Conservation (phyloP, 2,113 vertebrate genomes). For the Xiphophorus hellerii region DNA sequence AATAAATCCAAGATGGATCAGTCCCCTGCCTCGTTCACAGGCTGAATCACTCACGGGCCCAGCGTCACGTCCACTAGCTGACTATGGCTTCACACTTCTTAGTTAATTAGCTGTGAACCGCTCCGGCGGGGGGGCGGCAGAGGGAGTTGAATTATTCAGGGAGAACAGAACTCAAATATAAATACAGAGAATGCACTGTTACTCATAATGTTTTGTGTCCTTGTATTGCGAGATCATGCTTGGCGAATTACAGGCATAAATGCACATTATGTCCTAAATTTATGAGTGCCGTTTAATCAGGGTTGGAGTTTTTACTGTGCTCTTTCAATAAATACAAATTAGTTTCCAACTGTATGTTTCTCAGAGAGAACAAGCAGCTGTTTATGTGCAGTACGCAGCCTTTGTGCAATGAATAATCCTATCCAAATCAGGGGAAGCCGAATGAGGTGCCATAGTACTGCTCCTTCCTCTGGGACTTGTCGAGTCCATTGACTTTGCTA, state of each 20-base stretch:
- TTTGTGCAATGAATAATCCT: not conserved
- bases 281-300: slow-evolving; percentile 33
- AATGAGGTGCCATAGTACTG: not conserved
- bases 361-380: slow-evolving; percentile 18
- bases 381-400: not conserved
- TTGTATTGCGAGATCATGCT: slow-evolving; percentile 23
- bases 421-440: slow-evolving; percentile 28
- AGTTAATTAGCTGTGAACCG: slow-evolving; percentile 75
- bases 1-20: slow-evolving; percentile 70
- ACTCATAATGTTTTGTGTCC: slow-evolving; percentile 36
- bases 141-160: slow-evolving; percentile 70
- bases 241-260: slow-evolving; percentile 47
- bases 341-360: slow-evolving; percentile 14
- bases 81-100: slow-evolving; percentile 62
- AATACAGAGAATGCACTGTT: slow-evolving; percentile 61
- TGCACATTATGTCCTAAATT: slow-evolving; percentile 33
- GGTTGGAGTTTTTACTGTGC: slow-evolving; percentile 28
- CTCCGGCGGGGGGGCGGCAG: slow-evolving; percentile 61
- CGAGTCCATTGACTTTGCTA: slow-evolving; percentile 14
- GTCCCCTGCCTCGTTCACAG: slow-evolving; percentile 54
- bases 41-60: slow-evolving; percentile 65
- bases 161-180: slow-evolving; percentile 58
- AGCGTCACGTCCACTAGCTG: slow-evolving; percentile 57
- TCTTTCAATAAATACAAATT: slow-evolving; percentile 38
- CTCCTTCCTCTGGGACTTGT: not conserved